Conservation (phyloP, 2,888 invertebrate genomes). For the Drosophila nr. fundita region DNA sequence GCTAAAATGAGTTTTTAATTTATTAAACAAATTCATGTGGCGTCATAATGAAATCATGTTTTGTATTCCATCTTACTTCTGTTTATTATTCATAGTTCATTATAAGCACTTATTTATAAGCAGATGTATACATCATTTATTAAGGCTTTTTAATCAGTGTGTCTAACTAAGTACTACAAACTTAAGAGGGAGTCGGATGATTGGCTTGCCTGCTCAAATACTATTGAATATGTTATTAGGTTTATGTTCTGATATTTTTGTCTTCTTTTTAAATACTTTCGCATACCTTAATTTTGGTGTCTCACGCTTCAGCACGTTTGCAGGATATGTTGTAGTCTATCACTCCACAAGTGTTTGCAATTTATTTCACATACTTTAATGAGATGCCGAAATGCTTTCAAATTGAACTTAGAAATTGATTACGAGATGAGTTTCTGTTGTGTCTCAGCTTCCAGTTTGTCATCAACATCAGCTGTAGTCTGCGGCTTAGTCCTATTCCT, state of each 20-base stretch:
- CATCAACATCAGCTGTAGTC: constrained; percentile 3
- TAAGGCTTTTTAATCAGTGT: not conserved
- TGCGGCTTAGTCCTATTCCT: not conserved
- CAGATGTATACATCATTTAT: not conserved
- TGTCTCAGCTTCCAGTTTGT: constrained; percentile 23
- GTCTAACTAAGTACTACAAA: not conserved
- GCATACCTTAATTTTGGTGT: not conserved
- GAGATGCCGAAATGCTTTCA: constrained; percentile 10
- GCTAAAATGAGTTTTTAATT: not conserved
- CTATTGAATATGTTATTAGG: not conserved
- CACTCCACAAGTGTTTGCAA: not conserved
- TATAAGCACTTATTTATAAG: not conserved
- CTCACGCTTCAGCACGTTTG: not conserved
- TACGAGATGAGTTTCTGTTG: constrained; percentile 46
- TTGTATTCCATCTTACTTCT: not conserved
- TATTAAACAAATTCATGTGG: not conserved
- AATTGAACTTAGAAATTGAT: not conserved
- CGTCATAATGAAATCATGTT: not conserved
- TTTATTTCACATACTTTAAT: constrained; percentile 13
- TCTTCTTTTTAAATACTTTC: not conserved
- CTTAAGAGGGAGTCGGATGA: not conserved
- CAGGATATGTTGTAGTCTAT: constrained; percentile 7
- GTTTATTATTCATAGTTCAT: constrained; percentile 1
- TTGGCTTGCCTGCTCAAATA: not conserved
- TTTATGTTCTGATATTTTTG: not conserved